Evolutionary conservation across 2,888 invertebrate species (phyloP), one percentile per base, ranked within the genome.

Genomic region (Chloromyia formosa): DNA sequence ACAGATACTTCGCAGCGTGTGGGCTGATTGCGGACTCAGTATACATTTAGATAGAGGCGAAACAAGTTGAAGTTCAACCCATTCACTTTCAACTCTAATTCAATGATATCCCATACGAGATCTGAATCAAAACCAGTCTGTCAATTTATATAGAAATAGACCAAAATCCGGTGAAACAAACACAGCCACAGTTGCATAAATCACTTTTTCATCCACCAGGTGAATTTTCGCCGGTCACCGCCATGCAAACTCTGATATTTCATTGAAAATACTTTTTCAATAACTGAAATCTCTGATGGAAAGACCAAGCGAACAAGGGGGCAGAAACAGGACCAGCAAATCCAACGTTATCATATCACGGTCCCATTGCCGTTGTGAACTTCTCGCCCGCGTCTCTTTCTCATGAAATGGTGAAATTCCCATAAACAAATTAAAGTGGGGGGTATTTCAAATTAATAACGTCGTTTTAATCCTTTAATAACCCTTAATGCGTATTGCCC

Each of bases 191-290:
- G n/a, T n/a, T n/a, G n/a, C n/a, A n/a, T n/a, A n/a, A n/a, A n/a
- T n/a, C n/a, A 35, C 27, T 35, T 7, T 35, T 2, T 35, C n/a
- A 16, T 66, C 20, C 66, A 66, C 20, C 40, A 40, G 40, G 40
- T 20, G 49, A 66, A 45, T 66, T 66, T 49, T 22, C 22, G 20
- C 14, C 45, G 49, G 10, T 66, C 14, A 22, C 40, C 22, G 49
- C 18, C 27, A 35, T 35, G 27, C 61, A 4, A 66, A 18, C 66
- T 22, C 22, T n/a, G 66, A 49, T 66, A 49, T 66, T 45, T 45
- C 22, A 66, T 49, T 45, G 45, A 64, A 64, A 64, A 64, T 42
- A 49, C 45, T 49, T 66, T 66, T 66, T 22, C 45, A 45, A 66
- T 66, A 66, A 20, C 20, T 45, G 5, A 35, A 35, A 35, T 35